These are phyloP conservation scores for Lytechinus pictus DNA, from an alignment of 35 echinoderm and acorn worm genomes.

Conservation along the genomic window DNA sequence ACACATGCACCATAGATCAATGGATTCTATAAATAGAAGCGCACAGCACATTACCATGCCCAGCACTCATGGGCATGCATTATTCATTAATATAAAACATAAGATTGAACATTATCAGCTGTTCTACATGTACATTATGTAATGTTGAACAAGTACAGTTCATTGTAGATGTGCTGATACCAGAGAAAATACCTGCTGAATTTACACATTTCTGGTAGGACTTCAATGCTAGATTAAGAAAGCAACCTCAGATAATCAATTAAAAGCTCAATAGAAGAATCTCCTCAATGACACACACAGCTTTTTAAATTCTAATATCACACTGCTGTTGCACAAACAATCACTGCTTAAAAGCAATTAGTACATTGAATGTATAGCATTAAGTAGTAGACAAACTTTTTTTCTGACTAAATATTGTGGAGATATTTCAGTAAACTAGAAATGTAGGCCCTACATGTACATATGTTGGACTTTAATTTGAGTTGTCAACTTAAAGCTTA, in stretches of 20 bases:
- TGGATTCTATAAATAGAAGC: not conserved
- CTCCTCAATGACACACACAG: no score
- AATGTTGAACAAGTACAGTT: not conserved
- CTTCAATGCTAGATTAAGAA: not conserved
- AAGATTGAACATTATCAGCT: not conserved
- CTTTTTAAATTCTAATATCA: not conserved
- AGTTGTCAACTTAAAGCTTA: not conserved
- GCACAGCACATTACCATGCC: not conserved
- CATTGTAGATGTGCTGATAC: no score
- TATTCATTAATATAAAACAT: not conserved
- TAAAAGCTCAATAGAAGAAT: no score
- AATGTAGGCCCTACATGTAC: no score
- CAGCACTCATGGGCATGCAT: not conserved
- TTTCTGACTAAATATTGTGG: not conserved
- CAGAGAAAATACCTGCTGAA: no score
- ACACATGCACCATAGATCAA: not conserved
- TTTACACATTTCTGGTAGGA: not conserved
- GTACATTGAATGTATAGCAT: no score
- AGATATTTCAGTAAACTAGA: not conserved
- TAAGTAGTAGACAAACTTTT: not conserved
- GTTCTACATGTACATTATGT: not conserved
- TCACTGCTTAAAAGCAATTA: not conserved
- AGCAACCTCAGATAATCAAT: no score
- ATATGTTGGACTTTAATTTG: not conserved
- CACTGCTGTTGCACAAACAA: not conserved